Conservation (phyloP, 2,888 invertebrate genomes). For the Nephrotoma guestfalica region DNA sequence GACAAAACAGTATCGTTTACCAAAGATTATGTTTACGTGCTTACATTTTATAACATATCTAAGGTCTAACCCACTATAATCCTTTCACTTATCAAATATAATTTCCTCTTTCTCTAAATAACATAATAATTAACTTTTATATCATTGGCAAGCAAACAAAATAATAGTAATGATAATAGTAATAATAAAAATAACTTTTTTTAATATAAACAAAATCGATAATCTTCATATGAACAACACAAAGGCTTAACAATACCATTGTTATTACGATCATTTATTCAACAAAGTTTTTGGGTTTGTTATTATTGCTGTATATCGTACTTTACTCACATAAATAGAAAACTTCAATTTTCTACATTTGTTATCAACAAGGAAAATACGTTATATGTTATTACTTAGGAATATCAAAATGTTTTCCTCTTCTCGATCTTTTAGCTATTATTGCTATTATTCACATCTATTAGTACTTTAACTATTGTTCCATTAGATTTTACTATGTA, state of each 20-base stretch:
- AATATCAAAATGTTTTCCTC: background rate
- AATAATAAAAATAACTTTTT: background rate
- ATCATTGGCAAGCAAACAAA: background rate
- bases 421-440: background rate
- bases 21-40: no score
- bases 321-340: no score
- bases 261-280: background rate
- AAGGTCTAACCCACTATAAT: no score
- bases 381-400: background rate
- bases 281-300: background rate
- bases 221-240: background rate
- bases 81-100: no score
- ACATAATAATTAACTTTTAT: background rate
- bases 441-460: background rate
- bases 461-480: background rate
- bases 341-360: background rate
- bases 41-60: no score
- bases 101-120: background rate
- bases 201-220: background rate
- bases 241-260: background rate
- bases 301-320: background rate
- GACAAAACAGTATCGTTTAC: no score
- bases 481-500: no score
- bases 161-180: background rate
- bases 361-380: background rate